phyloP scores from a whole-genome alignment of 2,113 vertebrate species.

The Macquaria ambigua region DNA sequence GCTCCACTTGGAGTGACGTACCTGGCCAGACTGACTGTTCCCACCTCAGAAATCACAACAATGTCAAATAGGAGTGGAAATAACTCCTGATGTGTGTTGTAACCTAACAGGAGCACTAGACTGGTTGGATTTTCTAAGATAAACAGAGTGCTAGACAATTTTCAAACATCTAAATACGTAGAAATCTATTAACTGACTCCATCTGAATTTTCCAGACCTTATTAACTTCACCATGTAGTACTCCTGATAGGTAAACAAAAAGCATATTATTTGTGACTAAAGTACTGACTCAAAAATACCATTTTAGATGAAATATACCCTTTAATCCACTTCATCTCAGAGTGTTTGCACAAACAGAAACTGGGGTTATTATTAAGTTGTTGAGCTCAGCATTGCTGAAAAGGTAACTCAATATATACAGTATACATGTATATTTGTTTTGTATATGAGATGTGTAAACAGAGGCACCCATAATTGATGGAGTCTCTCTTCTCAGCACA shows the following conservation, averaged over 20 bases:
- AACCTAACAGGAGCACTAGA: not conserved
- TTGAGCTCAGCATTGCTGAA: constrained; percentile 13
- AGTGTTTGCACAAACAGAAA: constrained; percentile 34
- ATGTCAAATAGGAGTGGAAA: not conserved
- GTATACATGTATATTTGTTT: constrained; percentile 22
- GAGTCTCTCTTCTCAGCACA: constrained; percentile 18
- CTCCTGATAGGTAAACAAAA: constrained; percentile 1
- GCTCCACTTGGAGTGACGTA: not conserved
- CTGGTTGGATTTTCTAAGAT: not conserved
- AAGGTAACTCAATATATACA: not conserved
- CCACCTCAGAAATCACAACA: constrained; percentile 14
- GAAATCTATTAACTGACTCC: not conserved
- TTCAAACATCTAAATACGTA: not conserved
- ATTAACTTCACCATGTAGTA: not conserved
- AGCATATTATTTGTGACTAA: not conserved
- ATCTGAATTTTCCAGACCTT: not conserved
- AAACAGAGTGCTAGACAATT: not conserved
- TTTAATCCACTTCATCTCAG: constrained; percentile 52
- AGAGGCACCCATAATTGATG: not conserved
- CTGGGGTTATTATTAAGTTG: not conserved
- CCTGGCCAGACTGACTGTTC: not conserved
- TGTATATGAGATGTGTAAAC: constrained; percentile 21
- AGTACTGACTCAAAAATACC: not conserved
- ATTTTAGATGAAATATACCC: constrained; percentile 11
- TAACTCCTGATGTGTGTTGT: not conserved